phyloP scores from a whole-genome alignment of 2,797 vertebrate genomes.

The Melanotaenia maccullochi region DNA sequence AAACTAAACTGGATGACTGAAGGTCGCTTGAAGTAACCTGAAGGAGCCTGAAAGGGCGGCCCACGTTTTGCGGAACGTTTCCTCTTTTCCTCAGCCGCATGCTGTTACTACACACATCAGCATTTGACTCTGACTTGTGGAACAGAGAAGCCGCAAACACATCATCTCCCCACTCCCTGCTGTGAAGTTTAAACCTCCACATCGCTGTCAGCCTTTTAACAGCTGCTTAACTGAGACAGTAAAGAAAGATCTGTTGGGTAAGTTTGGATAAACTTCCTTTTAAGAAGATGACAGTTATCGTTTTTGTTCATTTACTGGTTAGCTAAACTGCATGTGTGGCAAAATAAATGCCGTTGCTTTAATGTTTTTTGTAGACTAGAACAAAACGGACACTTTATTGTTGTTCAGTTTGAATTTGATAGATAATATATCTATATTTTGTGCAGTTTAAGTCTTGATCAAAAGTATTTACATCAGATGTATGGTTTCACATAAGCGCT shows the following conservation, averaged over 20 bases:
- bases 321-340: neutral
- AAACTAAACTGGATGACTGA: neutral
- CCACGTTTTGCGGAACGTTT: slow-evolving; percentile 45
- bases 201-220: slow-evolving; percentile 3
- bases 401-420: neutral
- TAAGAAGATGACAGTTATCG: neutral
- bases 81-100: slow-evolving; percentile 62
- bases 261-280: slow-evolving; percentile 6
- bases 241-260: slow-evolving; percentile 22
- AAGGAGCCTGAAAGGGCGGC: slow-evolving; percentile 15
- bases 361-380: neutral
- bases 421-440: neutral
- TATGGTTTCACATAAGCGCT: neutral
- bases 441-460: neutral
- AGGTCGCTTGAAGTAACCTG: neutral
- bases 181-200: slow-evolving; percentile 19
- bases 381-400: neutral
- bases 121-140: slow-evolving; percentile 5
- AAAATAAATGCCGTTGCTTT: neutral
- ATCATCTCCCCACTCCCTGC: slow-evolving; percentile 5
- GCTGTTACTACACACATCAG: slow-evolving; percentile 20
- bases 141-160: slow-evolving; percentile 29
- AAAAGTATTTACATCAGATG: neutral
- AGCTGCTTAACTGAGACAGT: slow-evolving; percentile 29
- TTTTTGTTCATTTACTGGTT: neutral